Evolutionary conservation across 2,797 vertebrate genomes (phyloP).

Genomic region (Danio kyathit): DNA sequence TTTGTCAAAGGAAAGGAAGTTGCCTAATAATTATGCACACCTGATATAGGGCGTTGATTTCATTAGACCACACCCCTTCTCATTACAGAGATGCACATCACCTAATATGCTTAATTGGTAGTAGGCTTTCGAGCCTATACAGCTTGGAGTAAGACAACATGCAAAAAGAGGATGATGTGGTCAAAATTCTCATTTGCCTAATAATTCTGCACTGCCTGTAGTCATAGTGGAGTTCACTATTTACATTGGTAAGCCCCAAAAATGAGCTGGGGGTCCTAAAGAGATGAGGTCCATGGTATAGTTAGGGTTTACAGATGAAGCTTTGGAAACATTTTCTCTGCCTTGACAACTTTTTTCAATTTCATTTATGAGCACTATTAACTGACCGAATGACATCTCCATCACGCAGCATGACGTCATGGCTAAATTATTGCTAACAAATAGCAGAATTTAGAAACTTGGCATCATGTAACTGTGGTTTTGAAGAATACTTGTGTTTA

Average conservation of each 20-base stretch:
- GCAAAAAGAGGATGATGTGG: too few relatives aligned
- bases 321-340: too few relatives aligned
- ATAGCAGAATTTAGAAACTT: constrained; percentile 7
- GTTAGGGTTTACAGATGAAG: constrained; percentile 33
- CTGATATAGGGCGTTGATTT: too few relatives aligned
- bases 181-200: too few relatives aligned
- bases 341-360: constrained; percentile 11
- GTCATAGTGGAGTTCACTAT: constrained; percentile 74
- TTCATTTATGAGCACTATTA: constrained; percentile 9
- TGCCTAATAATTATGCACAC: too few relatives aligned
- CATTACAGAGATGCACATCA: too few relatives aligned
- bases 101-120: too few relatives aligned
- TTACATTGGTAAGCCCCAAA: constrained; percentile 67
- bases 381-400: constrained; percentile 23
- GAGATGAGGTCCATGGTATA: constrained; percentile 74
- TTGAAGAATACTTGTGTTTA: constrained; percentile 4
- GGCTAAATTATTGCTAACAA: constrained; percentile 2
- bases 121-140: too few relatives aligned
- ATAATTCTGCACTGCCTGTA: too few relatives aligned
- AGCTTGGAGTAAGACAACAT: too few relatives aligned
- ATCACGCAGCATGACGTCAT: neutral
- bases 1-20: too few relatives aligned
- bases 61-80: too few relatives aligned
- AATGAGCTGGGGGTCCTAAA: constrained; percentile 75
- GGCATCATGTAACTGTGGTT: neutral